Evolutionary conservation across 1,140 invertebrate genomes (phyloP).

Genomic region (Bombus confusus): DNA sequence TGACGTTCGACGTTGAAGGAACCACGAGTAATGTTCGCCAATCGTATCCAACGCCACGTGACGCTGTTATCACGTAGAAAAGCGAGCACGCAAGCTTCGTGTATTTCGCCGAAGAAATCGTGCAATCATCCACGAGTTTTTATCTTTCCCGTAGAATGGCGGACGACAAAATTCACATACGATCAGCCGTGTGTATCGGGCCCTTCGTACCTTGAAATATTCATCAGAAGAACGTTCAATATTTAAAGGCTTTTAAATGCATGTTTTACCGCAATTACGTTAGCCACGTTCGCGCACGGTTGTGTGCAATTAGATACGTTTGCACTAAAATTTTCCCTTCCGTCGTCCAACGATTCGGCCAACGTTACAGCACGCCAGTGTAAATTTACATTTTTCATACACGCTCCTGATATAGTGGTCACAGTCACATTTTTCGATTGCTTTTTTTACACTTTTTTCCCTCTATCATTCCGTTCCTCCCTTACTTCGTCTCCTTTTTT

Average conservation of each 20-base stretch:
- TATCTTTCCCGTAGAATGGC: not conserved
- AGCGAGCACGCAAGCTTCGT: not conserved
- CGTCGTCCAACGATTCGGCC: not conserved
- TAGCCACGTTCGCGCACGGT: not conserved
- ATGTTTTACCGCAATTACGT: conserved; percentile 40
- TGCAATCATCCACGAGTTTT: not conserved
- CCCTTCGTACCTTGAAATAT: conserved; percentile 5
- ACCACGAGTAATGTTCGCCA: not conserved
- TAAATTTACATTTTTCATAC: conserved; percentile 37
- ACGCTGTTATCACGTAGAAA: not conserved
- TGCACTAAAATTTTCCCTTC: conserved; percentile 14
- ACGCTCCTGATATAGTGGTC: too few species aligned
- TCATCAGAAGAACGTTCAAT: conserved; percentile 29
- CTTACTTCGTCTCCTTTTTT: not conserved
- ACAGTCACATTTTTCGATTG: conserved; percentile 15
- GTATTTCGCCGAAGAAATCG: not conserved
- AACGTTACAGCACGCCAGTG: not conserved
- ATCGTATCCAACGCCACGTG: not conserved
- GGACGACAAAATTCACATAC: not conserved
- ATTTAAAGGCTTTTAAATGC: conserved; percentile 37
- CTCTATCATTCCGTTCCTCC: not conserved
- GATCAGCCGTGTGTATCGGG: not conserved
- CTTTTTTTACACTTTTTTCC: not conserved
- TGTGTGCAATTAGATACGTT: conserved; percentile 39
- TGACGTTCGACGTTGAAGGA: not conserved